A percentile compares a stretch with the other conserved stretches of the same genome.
Conservation (phyloP, 2,797 vertebrate genomes). For the Tinamus major region DNA sequence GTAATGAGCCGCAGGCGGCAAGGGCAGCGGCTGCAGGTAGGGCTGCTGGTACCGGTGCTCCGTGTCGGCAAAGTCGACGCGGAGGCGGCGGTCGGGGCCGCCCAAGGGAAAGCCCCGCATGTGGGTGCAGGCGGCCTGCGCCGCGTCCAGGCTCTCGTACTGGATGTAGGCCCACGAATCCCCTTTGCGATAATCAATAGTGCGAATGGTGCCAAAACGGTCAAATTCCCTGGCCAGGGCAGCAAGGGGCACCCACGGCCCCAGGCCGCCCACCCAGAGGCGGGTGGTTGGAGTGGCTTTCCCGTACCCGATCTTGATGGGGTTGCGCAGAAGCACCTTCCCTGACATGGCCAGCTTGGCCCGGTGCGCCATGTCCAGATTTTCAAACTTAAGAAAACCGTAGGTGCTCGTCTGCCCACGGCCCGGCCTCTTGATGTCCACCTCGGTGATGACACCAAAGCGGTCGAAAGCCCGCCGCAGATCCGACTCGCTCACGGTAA, state of each 20-base stretch:
- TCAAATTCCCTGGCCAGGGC: conserved; percentile 97
- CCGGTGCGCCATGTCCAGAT: conserved; percentile 97
- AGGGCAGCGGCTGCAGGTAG: conserved; percentile 93
- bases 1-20: conserved; percentile 87
- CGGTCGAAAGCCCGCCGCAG: conserved; percentile 93
- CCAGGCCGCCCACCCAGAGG: conserved; percentile 96
- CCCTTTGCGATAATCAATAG: conserved; percentile 97
- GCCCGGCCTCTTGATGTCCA: conserved; percentile 94
- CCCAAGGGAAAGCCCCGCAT: conserved; percentile 98
- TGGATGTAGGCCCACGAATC: conserved; percentile 99
- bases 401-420: conserved; percentile 95
- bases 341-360: conserved; percentile 98
- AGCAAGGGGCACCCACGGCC: conserved; percentile 94
- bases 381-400: conserved; percentile 98
- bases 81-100: conserved; percentile 92
- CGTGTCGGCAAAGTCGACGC: conserved; percentile 97
- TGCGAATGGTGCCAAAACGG: conserved; percentile 97
- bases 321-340: conserved; percentile 93
- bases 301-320: conserved; percentile 97
- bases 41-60: conserved; percentile 97
- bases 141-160: conserved; percentile 97
- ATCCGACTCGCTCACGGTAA: conserved; percentile 92
- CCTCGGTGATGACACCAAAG: conserved; percentile 96
- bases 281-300: conserved; percentile 97
- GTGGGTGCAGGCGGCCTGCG: conserved; percentile 95